phyloP scores from a whole-genome alignment of 2,113 vertebrate species.

The Urocitellus parryii region DNA sequence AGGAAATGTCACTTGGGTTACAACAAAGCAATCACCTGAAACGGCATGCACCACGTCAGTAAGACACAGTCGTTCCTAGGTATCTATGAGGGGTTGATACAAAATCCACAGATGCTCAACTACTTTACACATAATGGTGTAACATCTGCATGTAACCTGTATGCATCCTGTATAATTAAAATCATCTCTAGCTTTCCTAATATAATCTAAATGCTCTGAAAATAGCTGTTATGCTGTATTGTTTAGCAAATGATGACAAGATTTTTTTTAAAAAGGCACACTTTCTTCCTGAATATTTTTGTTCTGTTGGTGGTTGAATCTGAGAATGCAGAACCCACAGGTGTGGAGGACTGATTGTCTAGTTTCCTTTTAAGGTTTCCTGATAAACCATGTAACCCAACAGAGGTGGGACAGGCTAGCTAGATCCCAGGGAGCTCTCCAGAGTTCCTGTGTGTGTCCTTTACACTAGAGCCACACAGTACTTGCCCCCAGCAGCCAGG shows the following conservation, averaged over 20 bases:
- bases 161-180: background rate
- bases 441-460: background rate
- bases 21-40: background rate
- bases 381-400: background rate
- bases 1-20: background rate
- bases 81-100: background rate
- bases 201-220: background rate
- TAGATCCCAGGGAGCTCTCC: background rate
- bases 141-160: background rate
- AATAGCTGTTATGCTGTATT: background rate
- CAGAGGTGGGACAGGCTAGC: rapidly evolving
- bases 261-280: too few species aligned
- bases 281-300: background rate
- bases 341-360: background rate
- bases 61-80: background rate
- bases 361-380: background rate
- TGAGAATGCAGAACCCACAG: background rate
- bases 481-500: background rate
- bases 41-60: background rate
- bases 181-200: background rate
- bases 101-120: background rate
- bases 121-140: background rate
- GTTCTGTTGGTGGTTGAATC: background rate
- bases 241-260: background rate
- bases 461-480: background rate